These are phyloP conservation scores for Tuta absoluta DNA, from an alignment of 2,888 invertebrate species.

Conservation along the genomic window DNA sequence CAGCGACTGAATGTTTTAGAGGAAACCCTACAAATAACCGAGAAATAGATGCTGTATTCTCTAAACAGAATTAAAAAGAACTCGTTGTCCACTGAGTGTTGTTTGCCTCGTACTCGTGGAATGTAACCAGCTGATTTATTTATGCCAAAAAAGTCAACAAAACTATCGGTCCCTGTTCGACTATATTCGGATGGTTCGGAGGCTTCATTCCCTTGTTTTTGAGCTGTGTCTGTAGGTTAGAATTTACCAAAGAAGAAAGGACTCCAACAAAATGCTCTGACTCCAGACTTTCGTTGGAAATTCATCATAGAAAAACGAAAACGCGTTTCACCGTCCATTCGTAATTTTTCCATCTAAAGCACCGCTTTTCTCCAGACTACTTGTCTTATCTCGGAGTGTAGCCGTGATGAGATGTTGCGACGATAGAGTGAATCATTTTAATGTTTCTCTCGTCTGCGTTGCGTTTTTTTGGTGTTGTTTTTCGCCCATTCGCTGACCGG, in stretches of 20 bases:
- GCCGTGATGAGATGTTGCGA: constrained; percentile 26
- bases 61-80: too few relatives aligned
- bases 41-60: constrained; percentile 22
- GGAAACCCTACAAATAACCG: background rate
- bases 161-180: too few relatives aligned
- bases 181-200: too few relatives aligned
- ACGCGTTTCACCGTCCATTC: constrained; percentile 50
- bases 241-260: too few relatives aligned
- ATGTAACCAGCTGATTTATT: too few relatives aligned
- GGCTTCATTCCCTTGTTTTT: too few relatives aligned
- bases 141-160: too few relatives aligned
- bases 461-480: constrained; percentile 56
- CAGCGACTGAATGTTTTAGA: constrained; percentile 57
- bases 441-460: constrained; percentile 41
- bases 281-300: constrained; percentile 71
- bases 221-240: too few relatives aligned
- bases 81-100: too few relatives aligned
- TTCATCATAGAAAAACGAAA: constrained; percentile 63
- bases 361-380: constrained; percentile 17
- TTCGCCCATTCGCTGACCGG: constrained; percentile 59
- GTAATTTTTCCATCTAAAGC: constrained; percentile 46
- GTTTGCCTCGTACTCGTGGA: too few relatives aligned
- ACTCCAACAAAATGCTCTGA: too few relatives aligned
- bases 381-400: constrained; percentile 31
- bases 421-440: constrained; percentile 38